A percentile compares a stretch with the other conserved stretches of the same genome.
Evolutionary conservation across 2,113 vertebrate species (phyloP).

Genomic region (Bathybates hornii): DNA sequence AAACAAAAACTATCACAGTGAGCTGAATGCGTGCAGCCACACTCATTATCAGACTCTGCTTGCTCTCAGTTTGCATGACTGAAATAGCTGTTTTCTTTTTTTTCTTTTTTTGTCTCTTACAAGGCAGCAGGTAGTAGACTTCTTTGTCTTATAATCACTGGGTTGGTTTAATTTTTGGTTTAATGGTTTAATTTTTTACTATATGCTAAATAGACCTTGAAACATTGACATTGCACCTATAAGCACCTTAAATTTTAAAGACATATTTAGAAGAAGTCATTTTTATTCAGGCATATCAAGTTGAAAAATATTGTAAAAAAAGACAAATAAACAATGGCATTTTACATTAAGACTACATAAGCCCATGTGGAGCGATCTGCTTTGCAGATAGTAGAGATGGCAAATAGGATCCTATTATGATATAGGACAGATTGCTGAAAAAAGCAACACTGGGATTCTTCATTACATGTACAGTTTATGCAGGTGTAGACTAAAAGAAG

Average conservation of each 20-base stretch:
- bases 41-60: background rate
- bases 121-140: background rate
- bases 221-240: background rate
- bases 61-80: background rate
- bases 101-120: background rate
- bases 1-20: background rate
- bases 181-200: background rate
- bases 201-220: background rate
- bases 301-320: background rate
- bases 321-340: background rate
- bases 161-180: background rate
- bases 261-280: background rate
- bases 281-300: background rate
- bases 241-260: background rate
- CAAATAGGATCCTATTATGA: background rate
- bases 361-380: background rate
- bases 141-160: background rate
- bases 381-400: background rate
- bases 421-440: slow-evolving; percentile 17
- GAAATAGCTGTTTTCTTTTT: background rate
- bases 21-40: background rate
- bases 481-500: background rate
- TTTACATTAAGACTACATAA: background rate
- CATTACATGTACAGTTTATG: background rate
- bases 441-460: background rate